These are phyloP conservation scores for Epinephelus cyanopodus DNA, from an alignment of 2,113 vertebrate genomes.

Conservation along the genomic window DNA sequence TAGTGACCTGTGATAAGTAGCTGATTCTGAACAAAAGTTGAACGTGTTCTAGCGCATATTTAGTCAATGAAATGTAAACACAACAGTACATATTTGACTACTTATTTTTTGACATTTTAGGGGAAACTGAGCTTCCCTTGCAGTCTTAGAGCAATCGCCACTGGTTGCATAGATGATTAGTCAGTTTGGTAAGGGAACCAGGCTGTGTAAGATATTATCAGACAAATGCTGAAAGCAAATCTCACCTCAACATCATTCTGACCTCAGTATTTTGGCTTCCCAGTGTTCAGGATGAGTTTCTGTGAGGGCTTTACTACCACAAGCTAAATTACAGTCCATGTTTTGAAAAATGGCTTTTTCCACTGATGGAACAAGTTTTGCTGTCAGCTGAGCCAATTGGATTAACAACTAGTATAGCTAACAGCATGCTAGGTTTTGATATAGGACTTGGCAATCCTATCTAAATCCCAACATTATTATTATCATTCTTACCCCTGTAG, in stretches of 20 bases:
- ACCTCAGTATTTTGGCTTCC: background rate
- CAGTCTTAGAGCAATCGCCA: no score
- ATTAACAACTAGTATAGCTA: background rate
- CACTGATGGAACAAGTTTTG: conserved; percentile 34
- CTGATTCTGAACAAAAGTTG: no score
- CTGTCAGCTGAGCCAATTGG: conserved; percentile 19
- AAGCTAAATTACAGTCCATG: background rate
- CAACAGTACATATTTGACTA: no score
- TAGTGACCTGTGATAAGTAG: no score
- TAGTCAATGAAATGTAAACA: no score
- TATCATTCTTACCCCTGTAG: conserved; percentile 24
- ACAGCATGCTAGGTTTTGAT: conserved; percentile 8
- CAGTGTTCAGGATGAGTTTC: background rate
- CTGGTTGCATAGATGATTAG: no score
- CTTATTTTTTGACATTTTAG: no score
- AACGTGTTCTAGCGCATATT: no score
- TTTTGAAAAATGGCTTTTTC: conserved; percentile 14
- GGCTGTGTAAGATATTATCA: background rate
- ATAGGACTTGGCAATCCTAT: conserved; percentile 17
- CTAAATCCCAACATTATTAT: conserved; percentile 9
- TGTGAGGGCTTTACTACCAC: conserved; percentile 10
- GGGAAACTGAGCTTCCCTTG: no score
- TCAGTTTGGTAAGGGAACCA: background rate
- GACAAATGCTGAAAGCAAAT: conserved; percentile 17
- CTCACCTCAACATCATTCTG: background rate